These are phyloP conservation scores for Sepiola atlantica DNA, from an alignment of 2,888 invertebrate species.

Conservation along the genomic window DNA sequence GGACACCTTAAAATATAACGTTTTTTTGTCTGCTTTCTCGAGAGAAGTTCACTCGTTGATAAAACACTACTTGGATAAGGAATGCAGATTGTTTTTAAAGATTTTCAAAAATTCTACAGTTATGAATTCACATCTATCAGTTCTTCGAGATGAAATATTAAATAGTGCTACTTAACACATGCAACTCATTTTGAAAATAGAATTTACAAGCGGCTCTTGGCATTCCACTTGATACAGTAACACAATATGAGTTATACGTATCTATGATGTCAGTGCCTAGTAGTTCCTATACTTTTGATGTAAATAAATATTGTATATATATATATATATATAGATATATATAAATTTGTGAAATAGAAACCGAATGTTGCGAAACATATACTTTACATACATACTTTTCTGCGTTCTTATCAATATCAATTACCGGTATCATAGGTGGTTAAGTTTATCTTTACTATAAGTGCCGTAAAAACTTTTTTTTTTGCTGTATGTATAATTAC, in stretches of 20 bases:
- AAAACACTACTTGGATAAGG: no score
- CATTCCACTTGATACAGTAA: neutral
- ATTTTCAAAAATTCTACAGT: no score
- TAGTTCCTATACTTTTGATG: neutral
- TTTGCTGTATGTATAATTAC: neutral
- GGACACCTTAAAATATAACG: no score
- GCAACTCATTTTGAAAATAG: neutral
- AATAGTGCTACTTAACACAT: neutral
- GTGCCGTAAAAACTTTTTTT: no score
- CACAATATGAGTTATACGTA: neutral
- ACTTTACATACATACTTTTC: neutral
- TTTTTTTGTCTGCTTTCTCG: no score
- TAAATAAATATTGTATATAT: neutral
- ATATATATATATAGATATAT: no score
- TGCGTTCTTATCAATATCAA: neutral
- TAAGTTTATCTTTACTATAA: neutral
- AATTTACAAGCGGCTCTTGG: neutral
- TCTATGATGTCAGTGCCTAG: neutral
- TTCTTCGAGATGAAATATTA: neutral
- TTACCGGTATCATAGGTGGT: no score
- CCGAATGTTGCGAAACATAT: neutral
- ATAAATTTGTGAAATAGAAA: neutral
- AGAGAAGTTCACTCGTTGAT: no score
- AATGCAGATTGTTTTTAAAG: no score
- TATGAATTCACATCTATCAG: neutral